Conservation (phyloP, 2,888 invertebrate species). For the Lymantria dispar region DNA sequence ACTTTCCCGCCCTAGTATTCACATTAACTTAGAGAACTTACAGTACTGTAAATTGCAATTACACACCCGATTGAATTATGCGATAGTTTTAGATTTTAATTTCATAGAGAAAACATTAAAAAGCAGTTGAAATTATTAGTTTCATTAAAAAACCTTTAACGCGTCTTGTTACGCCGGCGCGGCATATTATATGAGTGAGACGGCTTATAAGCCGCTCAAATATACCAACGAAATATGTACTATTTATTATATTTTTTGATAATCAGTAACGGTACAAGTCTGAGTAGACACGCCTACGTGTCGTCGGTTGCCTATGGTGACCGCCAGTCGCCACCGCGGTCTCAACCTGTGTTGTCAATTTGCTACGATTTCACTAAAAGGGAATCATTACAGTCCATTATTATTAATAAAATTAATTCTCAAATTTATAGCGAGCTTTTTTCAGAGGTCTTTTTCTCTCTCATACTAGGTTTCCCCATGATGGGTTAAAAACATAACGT, state of each 20-base stretch:
- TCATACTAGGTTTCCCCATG: no score
- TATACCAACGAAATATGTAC: constrained; percentile 16
- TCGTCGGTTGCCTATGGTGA: constrained; percentile 63
- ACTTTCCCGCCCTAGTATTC: constrained; percentile 78
- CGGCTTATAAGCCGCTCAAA: constrained; percentile 11
- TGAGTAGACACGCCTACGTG: constrained; percentile 56
- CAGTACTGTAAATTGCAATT: constrained; percentile 36
- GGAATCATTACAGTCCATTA: no score
- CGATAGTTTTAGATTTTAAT: constrained; percentile 15
- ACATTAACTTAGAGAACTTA: constrained; percentile 57
- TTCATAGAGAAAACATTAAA: constrained; percentile 5
- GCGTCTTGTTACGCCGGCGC: constrained; percentile 5
- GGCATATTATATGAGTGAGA: constrained; percentile 3
- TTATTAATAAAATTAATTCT: no score
- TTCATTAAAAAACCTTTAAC: not conserved
- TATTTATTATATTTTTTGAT: constrained; percentile 32
- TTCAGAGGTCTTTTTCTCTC: no score
- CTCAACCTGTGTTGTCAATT: constrained; percentile 40
- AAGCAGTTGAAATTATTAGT: not conserved
- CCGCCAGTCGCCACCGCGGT: constrained; percentile 50
- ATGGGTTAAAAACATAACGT: no score
- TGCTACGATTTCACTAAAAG: not conserved
- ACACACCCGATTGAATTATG: constrained; percentile 36
- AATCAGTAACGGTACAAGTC: constrained; percentile 27
- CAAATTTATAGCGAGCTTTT: no score